Base-by-base conservation (phyloP, 2,888 invertebrate species). In the Pheosia tremula region DNA sequence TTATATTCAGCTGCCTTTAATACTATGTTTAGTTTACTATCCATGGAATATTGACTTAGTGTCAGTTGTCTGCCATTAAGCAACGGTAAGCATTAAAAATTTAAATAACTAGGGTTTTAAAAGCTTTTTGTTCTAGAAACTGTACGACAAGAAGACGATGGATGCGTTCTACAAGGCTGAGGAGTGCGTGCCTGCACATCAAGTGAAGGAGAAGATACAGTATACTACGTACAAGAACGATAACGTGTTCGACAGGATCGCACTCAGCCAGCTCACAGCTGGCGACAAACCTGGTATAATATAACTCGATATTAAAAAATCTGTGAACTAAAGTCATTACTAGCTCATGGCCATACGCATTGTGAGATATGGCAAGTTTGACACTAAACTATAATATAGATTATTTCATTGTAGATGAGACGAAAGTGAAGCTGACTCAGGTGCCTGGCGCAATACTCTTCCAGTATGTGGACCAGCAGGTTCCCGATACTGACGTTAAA, bases 161-260 rank as follows among this genome's bases (percentile, higher is more conserved):
- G 90, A 90, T 0, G 89, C 79, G 13, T 87, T 80, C 66, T 76
- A 89, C 69, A 81, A 79, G 47, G 83, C 81, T 0, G 81, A 85
- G 38, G 83, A 90, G 3, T 69, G 76, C 0, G 59, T 71, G 0
- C 85, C 89, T 0, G 90, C 88, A 11, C 90, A 91, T 49, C 73
- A 81, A 9, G 73, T 88, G 0, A 77, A 67, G 5, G 75, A 85
- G 6, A 86, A 79, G 64, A 72, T 68, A 0, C 66, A 64, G 50
- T 82, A 73, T 59, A 90, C 90, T 0, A 87, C 85, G 0, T 93
- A 91, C 71, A 76, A 69, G 43, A 74, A 81, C 8, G 88, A 91
- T 59, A 92, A 91, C 53, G 89, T 85, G 0, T 93, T 81, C 60
- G 93, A 93, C 58, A 83, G 90, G 56, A 76, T 85, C 37, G 92